phyloP scores from a whole-genome alignment of 2,888 invertebrate genomes.

The Hydriomena furcata region DNA sequence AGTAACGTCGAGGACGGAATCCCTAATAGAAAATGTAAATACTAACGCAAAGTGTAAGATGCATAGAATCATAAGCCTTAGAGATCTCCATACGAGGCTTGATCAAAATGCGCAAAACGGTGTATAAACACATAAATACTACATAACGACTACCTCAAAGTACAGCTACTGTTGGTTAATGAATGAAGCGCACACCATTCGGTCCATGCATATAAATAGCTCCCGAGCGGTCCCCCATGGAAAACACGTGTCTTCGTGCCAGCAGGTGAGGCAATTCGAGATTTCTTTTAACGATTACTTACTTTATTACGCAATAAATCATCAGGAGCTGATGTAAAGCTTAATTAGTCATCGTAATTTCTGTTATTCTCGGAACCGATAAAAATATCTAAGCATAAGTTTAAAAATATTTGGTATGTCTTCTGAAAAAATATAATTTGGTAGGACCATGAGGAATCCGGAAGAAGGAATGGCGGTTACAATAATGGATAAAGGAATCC shows the following conservation, averaged over 20 bases:
- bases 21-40: neutral
- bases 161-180: conserved; percentile 64
- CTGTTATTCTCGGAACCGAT: conserved; percentile 40
- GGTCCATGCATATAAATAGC: conserved; percentile 63
- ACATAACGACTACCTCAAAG: neutral
- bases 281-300: conserved; percentile 50
- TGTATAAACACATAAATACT: conserved; percentile 31
- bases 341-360: conserved; percentile 47
- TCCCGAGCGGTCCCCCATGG: conserved; percentile 46
- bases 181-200: conserved; percentile 56
- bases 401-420: conserved; percentile 30
- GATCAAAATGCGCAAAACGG: too few relatives aligned
- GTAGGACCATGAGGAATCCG: conserved; percentile 34
- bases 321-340: conserved; percentile 39
- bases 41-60: neutral
- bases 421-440: conserved; percentile 36
- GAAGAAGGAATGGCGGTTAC: conserved; percentile 39
- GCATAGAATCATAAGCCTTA: conserved; percentile 27
- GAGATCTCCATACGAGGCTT: too few relatives aligned
- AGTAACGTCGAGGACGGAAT: neutral
- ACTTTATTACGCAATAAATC: conserved; percentile 50
- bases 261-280: conserved; percentile 54
- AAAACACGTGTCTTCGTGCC: conserved; percentile 55
- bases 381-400: conserved; percentile 35
- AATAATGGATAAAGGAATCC: conserved; percentile 48